Evolutionary conservation across 2,113 vertebrate species (phyloP).

Genomic region (Phalacrocorax aristotelis): DNA sequence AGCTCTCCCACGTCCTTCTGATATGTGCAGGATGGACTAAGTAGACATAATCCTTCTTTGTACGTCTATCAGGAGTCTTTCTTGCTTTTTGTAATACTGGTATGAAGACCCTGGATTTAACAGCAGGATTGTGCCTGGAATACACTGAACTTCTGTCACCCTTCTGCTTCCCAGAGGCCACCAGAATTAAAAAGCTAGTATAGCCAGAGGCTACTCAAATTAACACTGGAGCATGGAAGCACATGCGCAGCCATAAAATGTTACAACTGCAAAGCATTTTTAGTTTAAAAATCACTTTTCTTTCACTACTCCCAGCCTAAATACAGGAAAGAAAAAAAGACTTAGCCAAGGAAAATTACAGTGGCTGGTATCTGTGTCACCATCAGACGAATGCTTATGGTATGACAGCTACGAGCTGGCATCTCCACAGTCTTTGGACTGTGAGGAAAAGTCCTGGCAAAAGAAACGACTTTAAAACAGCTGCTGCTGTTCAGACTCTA

Average conservation of each 20-base stretch:
- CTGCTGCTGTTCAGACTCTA: neutral
- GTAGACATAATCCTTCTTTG: neutral
- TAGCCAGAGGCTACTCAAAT: neutral
- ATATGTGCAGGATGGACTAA: neutral
- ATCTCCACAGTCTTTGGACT: neutral
- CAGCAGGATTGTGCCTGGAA: neutral
- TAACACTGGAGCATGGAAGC: neutral
- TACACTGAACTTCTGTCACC: neutral
- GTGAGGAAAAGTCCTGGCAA: neutral
- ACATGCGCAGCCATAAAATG: neutral
- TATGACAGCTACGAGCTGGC: neutral
- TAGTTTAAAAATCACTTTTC: neutral
- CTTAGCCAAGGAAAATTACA: neutral
- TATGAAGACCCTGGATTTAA: neutral
- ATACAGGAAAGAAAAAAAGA: neutral
- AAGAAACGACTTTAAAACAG: neutral
- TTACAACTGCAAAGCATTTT: neutral
- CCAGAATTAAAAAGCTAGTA: neutral
- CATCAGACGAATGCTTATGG: neutral
- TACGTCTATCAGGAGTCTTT: neutral
- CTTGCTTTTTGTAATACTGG: neutral
- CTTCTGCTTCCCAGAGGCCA: neutral
- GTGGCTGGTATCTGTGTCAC: neutral
- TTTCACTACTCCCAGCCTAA: neutral
- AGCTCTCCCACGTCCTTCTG: neutral